A percentile compares a stretch with the other conserved stretches of the same genome.
Evolutionary conservation across 2,797 vertebrate species (phyloP).

Genomic region (Myotis findleyi): DNA sequence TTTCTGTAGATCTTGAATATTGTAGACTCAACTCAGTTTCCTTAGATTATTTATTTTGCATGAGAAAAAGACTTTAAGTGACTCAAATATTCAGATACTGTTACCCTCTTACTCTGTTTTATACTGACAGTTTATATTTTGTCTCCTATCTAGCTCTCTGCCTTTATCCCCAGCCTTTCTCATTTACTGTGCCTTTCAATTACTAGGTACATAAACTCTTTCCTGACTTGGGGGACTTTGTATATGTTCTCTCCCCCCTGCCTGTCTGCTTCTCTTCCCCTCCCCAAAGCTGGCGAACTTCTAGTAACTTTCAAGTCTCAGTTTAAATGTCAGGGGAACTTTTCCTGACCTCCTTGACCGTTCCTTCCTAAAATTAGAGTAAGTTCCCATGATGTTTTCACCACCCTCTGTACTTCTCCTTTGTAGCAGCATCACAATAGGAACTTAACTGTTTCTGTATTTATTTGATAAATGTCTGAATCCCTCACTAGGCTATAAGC

Average conservation of each 20-base stretch:
- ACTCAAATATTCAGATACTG: constrained; percentile 9
- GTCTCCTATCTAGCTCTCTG: neutral
- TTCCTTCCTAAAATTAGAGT: neutral
- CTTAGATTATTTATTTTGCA: constrained; percentile 2
- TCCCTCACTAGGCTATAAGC: neutral
- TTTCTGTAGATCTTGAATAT: neutral
- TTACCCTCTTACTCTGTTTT: neutral
- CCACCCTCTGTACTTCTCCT: neutral
- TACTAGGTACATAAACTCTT: neutral
- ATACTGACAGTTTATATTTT: neutral
- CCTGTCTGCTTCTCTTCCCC: too few species aligned
- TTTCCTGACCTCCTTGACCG: neutral
- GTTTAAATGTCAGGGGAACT: neutral
- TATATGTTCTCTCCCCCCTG: neutral
- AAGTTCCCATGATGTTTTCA: neutral
- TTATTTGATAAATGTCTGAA: neutral
- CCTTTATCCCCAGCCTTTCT: neutral
- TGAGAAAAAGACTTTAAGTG: constrained; percentile 9
- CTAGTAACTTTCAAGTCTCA: constrained; percentile 16
- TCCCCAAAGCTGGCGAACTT: neutral
- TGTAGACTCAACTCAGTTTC: neutral
- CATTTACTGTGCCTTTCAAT: neutral
- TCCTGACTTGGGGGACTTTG: neutral
- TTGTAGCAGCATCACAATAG: neutral
- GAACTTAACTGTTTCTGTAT: constrained; percentile 16